Evolutionary conservation across 2,113 vertebrate species (phyloP), one percentile per base, ranked within the genome.

Genomic region (Jacana jacana): DNA sequence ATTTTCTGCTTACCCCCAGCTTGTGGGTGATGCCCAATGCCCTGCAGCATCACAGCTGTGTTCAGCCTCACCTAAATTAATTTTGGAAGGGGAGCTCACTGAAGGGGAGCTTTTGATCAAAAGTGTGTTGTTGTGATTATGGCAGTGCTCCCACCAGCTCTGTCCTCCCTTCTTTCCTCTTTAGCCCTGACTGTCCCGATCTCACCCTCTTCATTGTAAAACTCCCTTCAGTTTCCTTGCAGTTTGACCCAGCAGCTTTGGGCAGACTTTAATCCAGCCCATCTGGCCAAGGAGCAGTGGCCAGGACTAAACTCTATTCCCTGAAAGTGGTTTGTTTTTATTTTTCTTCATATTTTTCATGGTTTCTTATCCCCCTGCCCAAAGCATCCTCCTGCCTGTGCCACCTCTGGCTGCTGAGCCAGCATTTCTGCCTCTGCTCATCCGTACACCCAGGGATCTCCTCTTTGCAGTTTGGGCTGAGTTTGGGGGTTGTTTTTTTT

Each of bases 301-400:
- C 61, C 35, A 55, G 71, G 54, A 60, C 81, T 31, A 19, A 82
- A 28, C 17, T 19, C 35, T 33, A 5, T 31, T 58, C 49, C 49
- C 17, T 49, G 14, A 63, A 42, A 48, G 11, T 14, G 19, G 42
- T 12, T 11, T 11, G 10, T 10, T 48, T n/a, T 77, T 65, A 2
- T 14, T 52, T 28, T 52, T 25, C 14, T 19, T 52, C 14, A 5
- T 54, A 3, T 54, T 66, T 83, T 88, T 51, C 39, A 22, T 44
- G 17, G 13, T 63, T 71, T 51, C 63, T 44, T 18, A 22, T 25
- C 20, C 44, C 66, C 24, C n/a, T 44, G 31, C 61, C 57, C 30
- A 4, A 10, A 0, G 13, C 48, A 57, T 8, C 7, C 68, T 19
- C 3, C n/a, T 7, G 17, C 1, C 63, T 9, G 9, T 13, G 24